These are phyloP conservation scores for Chionoecetes opilio DNA, from an alignment of 1,140 invertebrate genomes.

Conservation along the genomic window DNA sequence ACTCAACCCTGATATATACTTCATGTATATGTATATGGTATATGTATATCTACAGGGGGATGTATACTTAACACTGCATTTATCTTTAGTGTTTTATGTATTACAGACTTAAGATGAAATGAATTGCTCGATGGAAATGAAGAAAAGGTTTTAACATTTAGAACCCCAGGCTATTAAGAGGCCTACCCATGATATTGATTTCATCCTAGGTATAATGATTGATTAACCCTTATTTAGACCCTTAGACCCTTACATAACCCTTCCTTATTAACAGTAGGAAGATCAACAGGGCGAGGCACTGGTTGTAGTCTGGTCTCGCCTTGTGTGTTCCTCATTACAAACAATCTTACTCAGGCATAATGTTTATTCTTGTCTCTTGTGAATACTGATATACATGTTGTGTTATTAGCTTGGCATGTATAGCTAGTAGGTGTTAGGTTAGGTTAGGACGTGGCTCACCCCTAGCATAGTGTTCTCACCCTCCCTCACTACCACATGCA, in stretches of 20 bases:
- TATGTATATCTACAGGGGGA: conserved; percentile 42
- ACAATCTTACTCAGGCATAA: conserved; percentile 59
- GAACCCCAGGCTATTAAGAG: not conserved
- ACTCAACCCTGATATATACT: too few species aligned
- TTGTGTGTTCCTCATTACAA: conserved; percentile 39
- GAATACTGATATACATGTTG: conserved; percentile 34
- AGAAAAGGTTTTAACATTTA: conserved; percentile 13
- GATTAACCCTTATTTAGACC: conserved; percentile 11
- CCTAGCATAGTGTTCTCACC: conserved; percentile 38
- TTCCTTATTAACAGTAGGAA: conserved; percentile 46
- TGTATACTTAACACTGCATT: conserved; percentile 48
- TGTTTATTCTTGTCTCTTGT: conserved; percentile 42
- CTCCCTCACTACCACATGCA: conserved; percentile 34
- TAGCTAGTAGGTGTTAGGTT: not conserved
- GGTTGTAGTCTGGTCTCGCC: conserved; percentile 60
- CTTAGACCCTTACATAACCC: not conserved
- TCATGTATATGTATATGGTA: too few species aligned
- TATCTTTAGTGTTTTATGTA: conserved; percentile 69
- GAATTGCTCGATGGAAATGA: conserved; percentile 31
- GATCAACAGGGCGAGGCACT: not conserved
- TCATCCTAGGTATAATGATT: conserved; percentile 11
- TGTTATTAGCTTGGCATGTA: conserved; percentile 53
- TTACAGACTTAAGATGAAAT: conserved; percentile 42
- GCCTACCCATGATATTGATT: not conserved
- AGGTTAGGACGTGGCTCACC: conserved; percentile 1